These are phyloP conservation scores for Sarcophaga rosellei DNA, from an alignment of 2,888 invertebrate genomes.

Conservation along the genomic window DNA sequence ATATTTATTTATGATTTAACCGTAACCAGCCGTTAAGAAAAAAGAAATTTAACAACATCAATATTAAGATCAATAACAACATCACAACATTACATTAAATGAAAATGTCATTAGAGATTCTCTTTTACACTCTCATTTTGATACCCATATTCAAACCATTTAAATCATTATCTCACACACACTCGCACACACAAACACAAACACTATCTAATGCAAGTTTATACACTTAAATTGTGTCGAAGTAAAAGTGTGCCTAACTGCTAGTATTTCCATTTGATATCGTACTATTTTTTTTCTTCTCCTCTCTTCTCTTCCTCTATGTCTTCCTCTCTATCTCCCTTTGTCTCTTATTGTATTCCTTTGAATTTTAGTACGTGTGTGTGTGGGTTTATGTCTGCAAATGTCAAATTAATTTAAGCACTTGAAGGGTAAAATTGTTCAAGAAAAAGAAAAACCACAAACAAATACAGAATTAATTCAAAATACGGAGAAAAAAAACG, in stretches of 20 bases:
- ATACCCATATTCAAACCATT: background rate
- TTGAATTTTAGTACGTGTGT: slow-evolving; percentile 5
- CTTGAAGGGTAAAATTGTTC: slow-evolving; percentile 30
- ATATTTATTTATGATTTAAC: no score
- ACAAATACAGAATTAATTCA: background rate
- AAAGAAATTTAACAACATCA: no score
- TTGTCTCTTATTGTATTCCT: background rate
- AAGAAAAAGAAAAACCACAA: background rate
- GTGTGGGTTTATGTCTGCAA: background rate
- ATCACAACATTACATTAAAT: no score
- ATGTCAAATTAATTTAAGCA: slow-evolving; percentile 57
- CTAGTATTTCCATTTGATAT: no score
- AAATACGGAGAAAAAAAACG: background rate
- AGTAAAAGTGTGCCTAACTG: background rate
- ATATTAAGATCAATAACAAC: no score
- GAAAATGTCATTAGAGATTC: no score
- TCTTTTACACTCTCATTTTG: background rate
- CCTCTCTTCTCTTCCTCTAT: background rate
- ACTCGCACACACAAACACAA: background rate
- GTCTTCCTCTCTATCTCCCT: background rate
- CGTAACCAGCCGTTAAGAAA: no score
- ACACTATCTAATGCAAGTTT: background rate
- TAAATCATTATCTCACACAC: background rate
- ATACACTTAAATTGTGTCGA: background rate
- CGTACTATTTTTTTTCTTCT: background rate